Percentiles rank a stretch among this genome's conserved stretches.
Conservation (phyloP, 2,888 invertebrate genomes). For the Acrobasis consociella region DNA sequence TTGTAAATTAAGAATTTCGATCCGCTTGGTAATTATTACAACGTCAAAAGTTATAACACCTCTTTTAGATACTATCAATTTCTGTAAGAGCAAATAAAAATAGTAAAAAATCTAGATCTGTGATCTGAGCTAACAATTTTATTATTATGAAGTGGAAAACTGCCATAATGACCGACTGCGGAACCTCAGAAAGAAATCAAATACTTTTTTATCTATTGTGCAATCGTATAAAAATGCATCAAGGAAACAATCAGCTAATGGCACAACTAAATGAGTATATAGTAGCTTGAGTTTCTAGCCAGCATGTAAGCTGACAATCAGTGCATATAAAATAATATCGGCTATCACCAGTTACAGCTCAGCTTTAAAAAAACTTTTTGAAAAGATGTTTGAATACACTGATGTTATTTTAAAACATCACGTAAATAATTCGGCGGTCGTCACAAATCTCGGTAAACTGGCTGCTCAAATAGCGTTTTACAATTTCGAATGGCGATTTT, state of each 20-base stretch:
- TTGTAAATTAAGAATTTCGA: no score
- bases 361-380: no score
- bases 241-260: conserved; percentile 11
- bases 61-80: no score
- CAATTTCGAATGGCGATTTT: conserved; percentile 61
- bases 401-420: not conserved
- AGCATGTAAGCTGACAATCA: conserved; percentile 6
- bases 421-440: conserved; percentile 26
- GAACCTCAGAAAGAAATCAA: not conserved
- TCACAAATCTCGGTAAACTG: conserved; percentile 43
- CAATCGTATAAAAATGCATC: conserved; percentile 12
- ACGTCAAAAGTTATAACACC: no score
- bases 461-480: conserved; percentile 57
- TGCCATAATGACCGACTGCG: not conserved
- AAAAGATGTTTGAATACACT: conserved; percentile 13
- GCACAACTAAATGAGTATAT: not conserved
- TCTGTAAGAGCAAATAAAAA: no score
- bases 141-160: no score
- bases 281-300: not conserved
- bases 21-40: no score
- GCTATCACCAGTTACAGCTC: not conserved
- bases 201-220: conserved; percentile 8
- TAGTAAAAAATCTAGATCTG: no score
- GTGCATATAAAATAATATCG: conserved; percentile 8
- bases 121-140: no score